A percentile compares a stretch with the other conserved stretches of the same genome.
These are phyloP conservation scores for Phymanthus crucifer DNA, from an alignment of 92 coral and sea anemone genomes.

Conservation along the genomic window DNA sequence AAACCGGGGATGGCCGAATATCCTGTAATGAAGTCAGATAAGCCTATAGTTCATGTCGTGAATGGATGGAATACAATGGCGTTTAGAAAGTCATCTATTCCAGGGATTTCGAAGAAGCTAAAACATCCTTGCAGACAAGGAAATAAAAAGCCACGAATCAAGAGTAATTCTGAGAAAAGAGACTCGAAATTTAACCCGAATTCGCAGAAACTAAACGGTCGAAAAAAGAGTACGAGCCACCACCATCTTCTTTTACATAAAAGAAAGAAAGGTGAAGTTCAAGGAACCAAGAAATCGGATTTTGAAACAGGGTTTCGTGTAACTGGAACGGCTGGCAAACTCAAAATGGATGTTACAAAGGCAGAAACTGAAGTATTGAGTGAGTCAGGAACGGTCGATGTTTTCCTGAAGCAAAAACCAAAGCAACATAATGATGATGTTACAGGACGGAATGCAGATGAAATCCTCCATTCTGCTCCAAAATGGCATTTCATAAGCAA, in stretches of 20 bases:
- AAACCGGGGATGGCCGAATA: constrained; percentile 94
- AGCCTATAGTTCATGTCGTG: constrained; percentile 87
- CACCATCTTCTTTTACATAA: neutral
- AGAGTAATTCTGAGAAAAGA: neutral
- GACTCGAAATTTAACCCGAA: neutral
- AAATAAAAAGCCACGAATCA: constrained; percentile 5
- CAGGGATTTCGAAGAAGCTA: neutral
- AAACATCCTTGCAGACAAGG: constrained; percentile 3
- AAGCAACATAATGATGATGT: neutral
- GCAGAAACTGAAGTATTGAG: constrained; percentile 71
- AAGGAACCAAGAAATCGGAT: constrained; percentile 59
- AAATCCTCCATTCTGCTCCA: constrained; percentile 27
- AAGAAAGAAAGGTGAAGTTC: constrained; percentile 8
- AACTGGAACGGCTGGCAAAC: constrained; percentile 82
- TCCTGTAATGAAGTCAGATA: constrained; percentile 83
- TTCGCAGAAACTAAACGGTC: neutral
- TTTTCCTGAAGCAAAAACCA: constrained; percentile 55
- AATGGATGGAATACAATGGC: constrained; percentile 64
- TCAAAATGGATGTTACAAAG: constrained; percentile 79
- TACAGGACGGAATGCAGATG: neutral
- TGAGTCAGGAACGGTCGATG: constrained; percentile 79
- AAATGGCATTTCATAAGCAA: constrained; percentile 12
- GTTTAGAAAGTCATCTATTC: constrained; percentile 46
- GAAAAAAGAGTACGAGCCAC: neutral
- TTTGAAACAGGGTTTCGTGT: constrained; percentile 63